Evolutionary conservation across 1,140 invertebrate genomes (phyloP), one percentile per base, ranked within the genome.

Genomic region (Telenomus remus): DNA sequence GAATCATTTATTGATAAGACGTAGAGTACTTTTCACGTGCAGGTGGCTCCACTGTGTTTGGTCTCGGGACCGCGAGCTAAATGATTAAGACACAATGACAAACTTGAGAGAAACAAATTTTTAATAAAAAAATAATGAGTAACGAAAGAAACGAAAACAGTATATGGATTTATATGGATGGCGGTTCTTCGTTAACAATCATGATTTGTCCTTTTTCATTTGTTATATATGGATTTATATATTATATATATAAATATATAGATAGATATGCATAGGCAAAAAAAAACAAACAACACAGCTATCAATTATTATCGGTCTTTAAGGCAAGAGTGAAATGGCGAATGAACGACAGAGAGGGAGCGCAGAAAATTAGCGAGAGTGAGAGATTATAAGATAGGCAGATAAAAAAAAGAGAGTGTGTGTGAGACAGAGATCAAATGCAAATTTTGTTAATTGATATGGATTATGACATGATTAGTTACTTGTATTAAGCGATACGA

Each of bases 401-500:
- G 19, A 19, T 44, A 12, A 11, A 39, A 39, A 9, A 39, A 35
- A 72, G 48, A 55, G 39, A 33, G 42, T 27, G 19, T 27, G 19
- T 27, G 19, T 50, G 47, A 43, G 56, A 65, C 37, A 79, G 54
- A 70, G 79, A 80, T 68, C 61, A 82, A 65, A 81, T 76, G 80
- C 72, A 78, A 85, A 78, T 86, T 86, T 86, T 69, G 72, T 75
- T 75, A 75, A 75, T 53, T 68, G 57, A 49, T 75, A 75, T 64
- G 63, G 19, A 73, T 73, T 86, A 85, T 80, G 81, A 76, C 79
- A 84, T 78, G 79, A 85, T 81, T 84, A 83, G 81, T 84, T 84
- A 84, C 81, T 27, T 85, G 76, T 84, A 85, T 84, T 84, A 85
- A 81, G 83, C 83, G 75, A 82, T 84, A 70, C 79, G 80, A 85